Percentiles rank a stretch among this genome's conserved stretches.
phyloP scores from a whole-genome alignment of 2,888 invertebrate species.

The Flabesymbios commensalis region DNA sequence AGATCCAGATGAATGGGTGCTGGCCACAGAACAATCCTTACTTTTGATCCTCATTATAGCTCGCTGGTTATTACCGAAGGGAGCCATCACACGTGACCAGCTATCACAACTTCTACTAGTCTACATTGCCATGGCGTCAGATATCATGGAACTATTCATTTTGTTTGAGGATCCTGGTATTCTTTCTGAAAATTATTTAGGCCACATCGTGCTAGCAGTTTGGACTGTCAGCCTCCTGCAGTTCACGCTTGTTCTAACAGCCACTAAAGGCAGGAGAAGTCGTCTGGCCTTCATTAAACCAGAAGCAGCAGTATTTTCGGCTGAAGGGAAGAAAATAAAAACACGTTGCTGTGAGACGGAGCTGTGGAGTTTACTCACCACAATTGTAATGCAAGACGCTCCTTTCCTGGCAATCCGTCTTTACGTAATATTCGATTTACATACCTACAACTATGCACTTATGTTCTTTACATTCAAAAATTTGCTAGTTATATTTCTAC shows the following conservation, averaged over 20 bases:
- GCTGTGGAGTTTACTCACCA: conserved; percentile 62
- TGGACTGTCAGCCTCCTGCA: conserved; percentile 58
- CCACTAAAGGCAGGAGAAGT: conserved; percentile 47
- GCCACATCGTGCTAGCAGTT: conserved; percentile 61
- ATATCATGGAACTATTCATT: conserved; percentile 50
- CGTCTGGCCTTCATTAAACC: too few relatives aligned
- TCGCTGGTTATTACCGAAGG: conserved; percentile 53
- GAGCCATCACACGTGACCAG: conserved; percentile 55
- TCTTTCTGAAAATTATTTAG: conserved; percentile 43
- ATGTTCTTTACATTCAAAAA: conserved; percentile 57
- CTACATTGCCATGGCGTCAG: conserved; percentile 59
- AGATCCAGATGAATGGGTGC: conserved; percentile 41
- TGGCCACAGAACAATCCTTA: conserved; percentile 47
- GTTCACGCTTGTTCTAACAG: conserved; percentile 57
- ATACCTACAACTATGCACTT: conserved; percentile 50
- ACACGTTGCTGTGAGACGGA: conserved; percentile 45
- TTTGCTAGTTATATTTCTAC: conserved; percentile 41
- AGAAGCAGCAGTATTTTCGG: neutral
- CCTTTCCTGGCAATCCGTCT: conserved; percentile 60
- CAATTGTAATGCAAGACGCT: conserved; percentile 62
- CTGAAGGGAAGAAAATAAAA: too few relatives aligned
- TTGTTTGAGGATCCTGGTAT: conserved; percentile 47
- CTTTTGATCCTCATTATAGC: conserved; percentile 48
- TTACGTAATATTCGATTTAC: conserved; percentile 43
- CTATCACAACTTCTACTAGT: conserved; percentile 61